Evolutionary conservation across 2,113 vertebrate genomes (phyloP).

Genomic region (Todiramphus chloris): DNA sequence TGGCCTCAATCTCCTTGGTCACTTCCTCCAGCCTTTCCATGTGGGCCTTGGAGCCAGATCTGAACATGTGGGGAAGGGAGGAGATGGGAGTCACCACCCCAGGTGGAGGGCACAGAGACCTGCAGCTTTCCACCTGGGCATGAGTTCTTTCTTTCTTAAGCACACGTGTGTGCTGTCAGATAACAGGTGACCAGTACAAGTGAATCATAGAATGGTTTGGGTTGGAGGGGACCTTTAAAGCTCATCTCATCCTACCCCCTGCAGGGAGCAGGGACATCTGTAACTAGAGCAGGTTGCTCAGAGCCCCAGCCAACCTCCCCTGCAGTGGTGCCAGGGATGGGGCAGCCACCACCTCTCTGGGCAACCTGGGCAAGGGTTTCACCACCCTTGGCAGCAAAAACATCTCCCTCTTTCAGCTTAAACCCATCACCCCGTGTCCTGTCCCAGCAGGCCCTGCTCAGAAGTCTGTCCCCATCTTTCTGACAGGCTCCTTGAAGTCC

Average conservation of each 20-base stretch:
- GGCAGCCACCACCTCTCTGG: background rate
- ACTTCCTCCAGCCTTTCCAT: conserved; percentile 91
- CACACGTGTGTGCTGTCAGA: background rate
- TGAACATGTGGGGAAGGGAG: background rate
- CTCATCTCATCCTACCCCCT: background rate
- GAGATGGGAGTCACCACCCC: background rate
- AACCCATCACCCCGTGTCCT: background rate
- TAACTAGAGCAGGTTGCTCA: background rate
- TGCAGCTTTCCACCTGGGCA: background rate
- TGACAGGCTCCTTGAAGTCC: background rate
- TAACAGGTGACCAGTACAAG: too few relatives aligned
- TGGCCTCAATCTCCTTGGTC: conserved; percentile 89
- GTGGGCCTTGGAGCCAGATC: conserved; percentile 93
- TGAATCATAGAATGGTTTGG: background rate
- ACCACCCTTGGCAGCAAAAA: background rate
- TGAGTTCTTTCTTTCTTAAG: fast-evolving
- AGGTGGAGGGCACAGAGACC: background rate
- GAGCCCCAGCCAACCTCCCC: background rate
- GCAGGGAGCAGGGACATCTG: background rate
- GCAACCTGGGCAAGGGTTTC: background rate
- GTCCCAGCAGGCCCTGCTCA: background rate
- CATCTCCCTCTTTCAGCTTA: background rate
- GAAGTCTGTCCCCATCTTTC: background rate
- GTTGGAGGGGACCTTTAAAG: background rate
- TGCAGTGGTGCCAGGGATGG: background rate